phyloP scores from a whole-genome alignment of 2,888 invertebrate species.

The Candidula unifasciata region DNA sequence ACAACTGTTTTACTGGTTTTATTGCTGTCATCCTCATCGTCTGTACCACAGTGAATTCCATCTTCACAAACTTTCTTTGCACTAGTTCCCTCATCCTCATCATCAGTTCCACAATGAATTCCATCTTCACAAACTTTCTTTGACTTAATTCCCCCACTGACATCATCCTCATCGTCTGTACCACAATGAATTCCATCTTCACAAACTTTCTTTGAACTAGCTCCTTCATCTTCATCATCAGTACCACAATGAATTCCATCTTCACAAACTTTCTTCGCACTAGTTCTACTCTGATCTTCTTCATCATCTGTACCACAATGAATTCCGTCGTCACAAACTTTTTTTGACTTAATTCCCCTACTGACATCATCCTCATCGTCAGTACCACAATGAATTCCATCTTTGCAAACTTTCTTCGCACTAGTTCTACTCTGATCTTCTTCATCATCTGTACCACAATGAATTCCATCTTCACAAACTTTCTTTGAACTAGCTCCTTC shows the following conservation, averaged over 20 bases:
- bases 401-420: conserved; percentile 41
- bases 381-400: conserved; percentile 61
- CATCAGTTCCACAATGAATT: conserved; percentile 62
- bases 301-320: conserved; percentile 59
- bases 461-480: conserved; percentile 56
- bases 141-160: conserved; percentile 25
- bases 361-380: conserved; percentile 57
- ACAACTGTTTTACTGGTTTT: conserved; percentile 37
- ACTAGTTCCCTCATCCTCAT: conserved; percentile 45
- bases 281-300: conserved; percentile 51
- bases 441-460: conserved; percentile 55
- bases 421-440: conserved; percentile 43
- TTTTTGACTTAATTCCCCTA: conserved; percentile 44
- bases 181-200: conserved; percentile 62
- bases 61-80: conserved; percentile 55
- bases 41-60: conserved; percentile 58
- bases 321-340: conserved; percentile 57
- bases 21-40: conserved; percentile 51
- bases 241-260: conserved; percentile 62
- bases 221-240: conserved; percentile 37
- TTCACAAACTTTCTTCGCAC: conserved; percentile 54
- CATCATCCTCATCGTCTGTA: conserved; percentile 57
- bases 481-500: conserved; percentile 29
- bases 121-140: conserved; percentile 60
- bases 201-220: conserved; percentile 43